Conservation (phyloP, 2,113 vertebrate species). For the Pitta sordida region DNA sequence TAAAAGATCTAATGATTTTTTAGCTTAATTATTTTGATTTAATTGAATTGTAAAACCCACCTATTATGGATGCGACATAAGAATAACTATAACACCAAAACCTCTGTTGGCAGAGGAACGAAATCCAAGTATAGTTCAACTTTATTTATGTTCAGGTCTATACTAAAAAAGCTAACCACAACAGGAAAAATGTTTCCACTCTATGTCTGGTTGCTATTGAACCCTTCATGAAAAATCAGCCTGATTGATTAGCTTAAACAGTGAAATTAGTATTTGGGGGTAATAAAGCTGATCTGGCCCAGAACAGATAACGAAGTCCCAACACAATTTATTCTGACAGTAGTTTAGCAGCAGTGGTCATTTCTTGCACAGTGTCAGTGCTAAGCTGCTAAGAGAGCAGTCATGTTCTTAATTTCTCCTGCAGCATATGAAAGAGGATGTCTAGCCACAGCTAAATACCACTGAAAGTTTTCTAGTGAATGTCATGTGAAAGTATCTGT, state of each 20-base stretch:
- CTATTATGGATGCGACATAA: background rate
- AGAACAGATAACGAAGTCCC: background rate
- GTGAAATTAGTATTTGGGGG: background rate
- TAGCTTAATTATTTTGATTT: background rate
- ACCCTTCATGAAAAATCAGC: background rate
- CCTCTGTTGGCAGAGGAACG: background rate
- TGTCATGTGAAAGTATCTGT: constrained; percentile 27
- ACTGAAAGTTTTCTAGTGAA: constrained; percentile 12
- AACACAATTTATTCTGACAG: background rate
- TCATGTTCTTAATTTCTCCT: background rate
- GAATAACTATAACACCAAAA: background rate
- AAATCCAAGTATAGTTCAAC: background rate
- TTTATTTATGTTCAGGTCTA: background rate
- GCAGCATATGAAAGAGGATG: background rate
- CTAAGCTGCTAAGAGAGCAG: background rate
- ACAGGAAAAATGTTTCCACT: background rate
- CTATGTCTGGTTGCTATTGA: background rate
- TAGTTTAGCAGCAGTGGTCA: background rate
- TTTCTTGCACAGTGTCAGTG: background rate
- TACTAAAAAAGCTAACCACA: background rate
- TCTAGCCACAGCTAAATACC: background rate
- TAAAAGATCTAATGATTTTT: background rate
- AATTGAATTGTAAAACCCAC: background rate
- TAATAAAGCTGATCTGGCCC: background rate
- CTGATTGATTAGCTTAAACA: background rate